phyloP scores from a whole-genome alignment of 2,113 vertebrate genomes.

The Sitta europaea region DNA sequence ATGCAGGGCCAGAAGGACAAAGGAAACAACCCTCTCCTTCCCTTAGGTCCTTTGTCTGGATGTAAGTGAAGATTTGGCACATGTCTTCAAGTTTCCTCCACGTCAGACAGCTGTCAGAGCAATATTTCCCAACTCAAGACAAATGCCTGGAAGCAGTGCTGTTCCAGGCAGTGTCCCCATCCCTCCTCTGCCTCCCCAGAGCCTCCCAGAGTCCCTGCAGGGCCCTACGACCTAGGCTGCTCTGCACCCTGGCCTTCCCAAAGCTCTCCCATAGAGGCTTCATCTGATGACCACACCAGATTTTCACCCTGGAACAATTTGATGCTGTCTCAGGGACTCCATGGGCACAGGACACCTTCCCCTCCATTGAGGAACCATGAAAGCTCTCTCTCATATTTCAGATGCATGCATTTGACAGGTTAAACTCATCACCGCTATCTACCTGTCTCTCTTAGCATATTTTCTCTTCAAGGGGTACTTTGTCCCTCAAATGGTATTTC shows the following conservation, averaged over 20 bases:
- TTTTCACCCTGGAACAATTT: neutral
- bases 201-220: neutral
- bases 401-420: fast-evolving
- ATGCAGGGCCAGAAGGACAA: neutral
- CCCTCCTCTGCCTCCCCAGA: neutral
- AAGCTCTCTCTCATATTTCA: neutral
- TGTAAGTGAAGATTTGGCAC: neutral
- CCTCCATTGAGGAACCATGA: fast-evolving
- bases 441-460: neutral
- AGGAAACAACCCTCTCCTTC: neutral
- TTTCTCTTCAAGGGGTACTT: neutral
- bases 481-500: neutral
- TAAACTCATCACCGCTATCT: neutral
- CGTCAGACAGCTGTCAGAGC: neutral
- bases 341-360: neutral
- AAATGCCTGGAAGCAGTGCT: neutral
- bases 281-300: neutral
- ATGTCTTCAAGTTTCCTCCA: neutral
- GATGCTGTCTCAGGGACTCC: neutral
- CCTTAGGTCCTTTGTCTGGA: neutral
- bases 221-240: fast-evolving
- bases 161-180: fast-evolving
- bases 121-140: neutral
- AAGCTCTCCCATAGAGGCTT: neutral
- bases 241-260: neutral